These are phyloP conservation scores for Poeciliopsis occidentalis DNA, from an alignment of 2,113 vertebrate genomes.

Conservation along the genomic window DNA sequence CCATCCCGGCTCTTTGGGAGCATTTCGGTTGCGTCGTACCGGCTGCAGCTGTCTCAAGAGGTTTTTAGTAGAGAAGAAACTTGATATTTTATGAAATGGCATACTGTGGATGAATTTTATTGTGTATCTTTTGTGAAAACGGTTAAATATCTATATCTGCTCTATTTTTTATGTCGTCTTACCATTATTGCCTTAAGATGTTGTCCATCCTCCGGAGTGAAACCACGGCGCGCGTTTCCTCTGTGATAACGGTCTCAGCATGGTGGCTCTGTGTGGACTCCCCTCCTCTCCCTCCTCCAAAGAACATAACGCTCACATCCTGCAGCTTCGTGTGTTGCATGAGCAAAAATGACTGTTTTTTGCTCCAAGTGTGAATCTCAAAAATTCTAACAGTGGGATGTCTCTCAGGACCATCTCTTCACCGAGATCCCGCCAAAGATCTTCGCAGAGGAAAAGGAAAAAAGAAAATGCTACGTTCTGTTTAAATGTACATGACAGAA, in stretches of 20 bases:
- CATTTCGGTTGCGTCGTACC: slow-evolving; percentile 16
- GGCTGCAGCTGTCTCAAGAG: slow-evolving; percentile 22
- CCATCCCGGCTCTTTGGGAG: slow-evolving; percentile 22
- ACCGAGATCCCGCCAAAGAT: slow-evolving; percentile 46
- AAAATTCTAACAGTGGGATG: slow-evolving; percentile 8
- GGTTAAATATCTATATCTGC: slow-evolving; percentile 31
- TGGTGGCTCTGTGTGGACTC: slow-evolving; percentile 5
- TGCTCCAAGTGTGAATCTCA: not conserved
- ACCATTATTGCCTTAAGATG: slow-evolving; percentile 67
- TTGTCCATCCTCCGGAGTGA: slow-evolving; percentile 37
- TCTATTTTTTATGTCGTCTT: slow-evolving; percentile 45
- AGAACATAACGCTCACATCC: slow-evolving; percentile 42
- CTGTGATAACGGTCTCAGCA: slow-evolving; percentile 39
- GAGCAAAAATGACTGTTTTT: slow-evolving; percentile 1
- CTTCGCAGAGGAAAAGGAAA: not conserved
- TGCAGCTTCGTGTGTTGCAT: slow-evolving; percentile 1
- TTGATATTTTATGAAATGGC: slow-evolving; percentile 41
- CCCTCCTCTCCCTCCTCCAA: not conserved
- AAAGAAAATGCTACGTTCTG: slow-evolving; percentile 14
- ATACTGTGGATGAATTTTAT: slow-evolving; percentile 43
- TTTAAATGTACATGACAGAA: not conserved
- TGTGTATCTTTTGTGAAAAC: slow-evolving; percentile 41
- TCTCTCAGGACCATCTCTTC: slow-evolving; percentile 19
- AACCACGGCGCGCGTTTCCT: slow-evolving; percentile 36
- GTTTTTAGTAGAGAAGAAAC: slow-evolving; percentile 40